Evolutionary conservation across 2,797 vertebrate species (phyloP).

Genomic region (Agapornis canus): DNA sequence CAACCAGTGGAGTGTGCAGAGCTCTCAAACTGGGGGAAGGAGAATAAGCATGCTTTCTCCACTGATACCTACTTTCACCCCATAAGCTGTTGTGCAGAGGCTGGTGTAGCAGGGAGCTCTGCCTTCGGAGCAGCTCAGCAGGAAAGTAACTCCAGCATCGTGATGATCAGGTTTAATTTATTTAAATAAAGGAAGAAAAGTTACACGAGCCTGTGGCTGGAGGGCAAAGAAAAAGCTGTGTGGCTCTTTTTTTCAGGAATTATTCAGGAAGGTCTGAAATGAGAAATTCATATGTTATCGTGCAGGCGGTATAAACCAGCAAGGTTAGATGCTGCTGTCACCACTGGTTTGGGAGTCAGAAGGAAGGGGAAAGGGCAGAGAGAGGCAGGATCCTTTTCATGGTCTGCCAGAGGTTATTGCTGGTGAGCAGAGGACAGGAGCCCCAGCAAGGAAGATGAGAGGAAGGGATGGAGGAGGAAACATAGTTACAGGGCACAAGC

Average conservation of each 20-base stretch:
- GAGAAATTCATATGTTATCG: background rate
- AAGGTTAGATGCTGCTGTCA: background rate
- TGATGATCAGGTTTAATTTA: slow-evolving; percentile 20
- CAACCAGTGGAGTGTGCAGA: fast-evolving
- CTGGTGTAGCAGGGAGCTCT: background rate
- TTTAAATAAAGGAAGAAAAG: background rate
- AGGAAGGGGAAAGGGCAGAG: background rate
- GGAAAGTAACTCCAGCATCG: background rate
- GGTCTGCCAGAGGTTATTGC: background rate
- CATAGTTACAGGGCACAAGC: fast-evolving
- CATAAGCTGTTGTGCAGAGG: background rate
- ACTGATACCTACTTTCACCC: background rate
- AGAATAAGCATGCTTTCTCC: background rate
- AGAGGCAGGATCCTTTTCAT: background rate
- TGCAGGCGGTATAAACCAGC: background rate
- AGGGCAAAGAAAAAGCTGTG: background rate
- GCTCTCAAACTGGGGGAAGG: background rate
- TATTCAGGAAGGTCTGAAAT: slow-evolving; percentile 25
- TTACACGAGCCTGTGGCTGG: background rate
- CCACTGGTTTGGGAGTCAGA: background rate
- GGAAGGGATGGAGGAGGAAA: background rate
- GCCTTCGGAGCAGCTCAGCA: background rate
- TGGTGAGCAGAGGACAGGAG: fast-evolving
- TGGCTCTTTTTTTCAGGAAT: no score
- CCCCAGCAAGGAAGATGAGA: background rate